phyloP scores from a whole-genome alignment of 2,797 vertebrate species.

The Neomorphus geoffroyi region DNA sequence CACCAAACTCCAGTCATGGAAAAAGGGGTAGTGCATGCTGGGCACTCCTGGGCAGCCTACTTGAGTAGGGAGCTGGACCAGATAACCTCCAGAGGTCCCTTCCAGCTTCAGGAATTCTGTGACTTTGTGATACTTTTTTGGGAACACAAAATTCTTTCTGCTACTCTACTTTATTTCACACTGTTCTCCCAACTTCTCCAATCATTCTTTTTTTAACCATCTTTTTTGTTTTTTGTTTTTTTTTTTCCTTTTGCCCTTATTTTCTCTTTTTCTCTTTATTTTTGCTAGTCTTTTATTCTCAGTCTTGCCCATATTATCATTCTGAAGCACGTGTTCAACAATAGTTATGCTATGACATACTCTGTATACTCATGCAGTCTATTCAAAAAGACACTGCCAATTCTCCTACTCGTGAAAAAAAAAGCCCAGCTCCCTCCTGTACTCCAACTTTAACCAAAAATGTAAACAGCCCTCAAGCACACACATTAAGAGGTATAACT shows the following conservation, averaged over 20 bases:
- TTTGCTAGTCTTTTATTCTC: background rate
- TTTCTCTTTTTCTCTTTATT: background rate
- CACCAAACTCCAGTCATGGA: background rate
- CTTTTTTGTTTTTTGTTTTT: too few relatives aligned
- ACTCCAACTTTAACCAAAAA: background rate
- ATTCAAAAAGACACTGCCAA: background rate
- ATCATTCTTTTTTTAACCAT: too few relatives aligned
- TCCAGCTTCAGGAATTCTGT: background rate
- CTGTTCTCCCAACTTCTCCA: background rate
- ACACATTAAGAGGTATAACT: background rate
- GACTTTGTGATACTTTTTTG: background rate
- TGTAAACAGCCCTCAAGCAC: background rate
- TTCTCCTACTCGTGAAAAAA: background rate
- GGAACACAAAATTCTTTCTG: background rate
- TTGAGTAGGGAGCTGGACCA: background rate
- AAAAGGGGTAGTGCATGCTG: background rate
- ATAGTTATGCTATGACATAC: background rate
- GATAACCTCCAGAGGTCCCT: background rate
- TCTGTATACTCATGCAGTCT: background rate
- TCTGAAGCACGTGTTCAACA: background rate
- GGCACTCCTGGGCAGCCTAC: background rate
- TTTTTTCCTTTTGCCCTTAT: background rate
- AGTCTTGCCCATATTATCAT: background rate
- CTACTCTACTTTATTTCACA: background rate
- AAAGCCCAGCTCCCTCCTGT: background rate